These are phyloP conservation scores for Zophobas morio DNA, from an alignment of 1,140 invertebrate genomes.

Conservation along the genomic window DNA sequence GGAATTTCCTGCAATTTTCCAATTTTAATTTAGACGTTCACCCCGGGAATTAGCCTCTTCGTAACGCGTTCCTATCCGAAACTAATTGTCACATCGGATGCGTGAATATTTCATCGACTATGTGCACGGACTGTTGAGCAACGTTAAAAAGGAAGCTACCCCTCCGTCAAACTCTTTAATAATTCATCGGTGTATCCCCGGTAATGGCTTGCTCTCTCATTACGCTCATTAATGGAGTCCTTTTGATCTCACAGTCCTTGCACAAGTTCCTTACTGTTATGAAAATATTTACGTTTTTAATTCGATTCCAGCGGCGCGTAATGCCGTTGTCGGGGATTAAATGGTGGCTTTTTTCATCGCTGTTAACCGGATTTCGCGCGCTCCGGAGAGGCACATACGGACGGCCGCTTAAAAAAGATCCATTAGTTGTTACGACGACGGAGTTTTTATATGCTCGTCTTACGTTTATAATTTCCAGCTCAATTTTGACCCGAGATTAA, in stretches of 20 bases:
- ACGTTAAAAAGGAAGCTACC: constrained; percentile 36
- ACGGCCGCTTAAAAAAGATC: constrained; percentile 36
- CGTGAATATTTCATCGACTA: constrained; percentile 24
- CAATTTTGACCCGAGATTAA: constrained; percentile 39
- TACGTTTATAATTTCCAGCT: constrained; percentile 43
- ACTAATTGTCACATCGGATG: constrained; percentile 43
- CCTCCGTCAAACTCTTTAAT: constrained; percentile 38
- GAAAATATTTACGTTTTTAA: constrained; percentile 38
- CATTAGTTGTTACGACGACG: constrained; percentile 26
- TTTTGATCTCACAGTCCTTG: constrained; percentile 14
- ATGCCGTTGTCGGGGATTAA: constrained; percentile 27
- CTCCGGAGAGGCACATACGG: constrained; percentile 1
- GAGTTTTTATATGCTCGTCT: constrained; percentile 25
- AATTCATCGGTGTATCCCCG: constrained; percentile 18
- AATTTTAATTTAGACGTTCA: constrained; percentile 46
- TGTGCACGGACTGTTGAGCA: constrained; percentile 36
- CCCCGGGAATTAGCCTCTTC: constrained; percentile 14
- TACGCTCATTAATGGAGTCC: constrained; percentile 32
- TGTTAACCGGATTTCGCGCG: constrained; percentile 24
- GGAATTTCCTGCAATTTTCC: constrained; percentile 46
- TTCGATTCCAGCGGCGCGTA: constrained; percentile 11
- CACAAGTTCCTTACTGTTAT: constrained; percentile 11
- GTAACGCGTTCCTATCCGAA: constrained; percentile 41
- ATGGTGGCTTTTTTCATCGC: background rate
- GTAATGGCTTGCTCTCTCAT: constrained; percentile 30